A percentile compares a stretch with the other conserved stretches of the same genome.
Conservation (phyloP, 2,797 vertebrate species). For the Thamnophis elegans region DNA sequence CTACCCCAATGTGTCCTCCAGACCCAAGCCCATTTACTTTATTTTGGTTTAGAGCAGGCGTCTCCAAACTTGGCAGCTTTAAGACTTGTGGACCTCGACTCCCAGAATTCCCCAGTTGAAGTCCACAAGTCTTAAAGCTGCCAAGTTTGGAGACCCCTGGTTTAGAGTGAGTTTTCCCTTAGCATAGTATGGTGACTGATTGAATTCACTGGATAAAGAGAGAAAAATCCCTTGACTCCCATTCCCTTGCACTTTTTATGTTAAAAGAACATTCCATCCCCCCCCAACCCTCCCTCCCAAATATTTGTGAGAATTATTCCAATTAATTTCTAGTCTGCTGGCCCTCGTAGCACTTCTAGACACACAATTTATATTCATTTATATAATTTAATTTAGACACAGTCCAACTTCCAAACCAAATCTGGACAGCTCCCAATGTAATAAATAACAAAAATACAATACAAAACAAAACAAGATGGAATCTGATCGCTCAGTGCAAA, state of each 20-base stretch:
- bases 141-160: no score
- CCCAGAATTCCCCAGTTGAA: no score
- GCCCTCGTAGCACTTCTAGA: neutral
- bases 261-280: neutral
- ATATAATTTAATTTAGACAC: neutral
- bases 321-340: neutral
- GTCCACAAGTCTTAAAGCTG: no score
- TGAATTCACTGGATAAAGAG: neutral
- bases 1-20: neutral
- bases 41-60: neutral
- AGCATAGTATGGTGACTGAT: neutral
- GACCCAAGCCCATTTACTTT: neutral
- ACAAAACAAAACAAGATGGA: neutral
- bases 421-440: neutral
- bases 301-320: neutral
- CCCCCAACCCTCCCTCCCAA: neutral
- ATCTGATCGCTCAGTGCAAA: neutral
- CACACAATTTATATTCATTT: neutral
- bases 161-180: neutral
- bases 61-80: no score
- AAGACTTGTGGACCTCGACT: no score
- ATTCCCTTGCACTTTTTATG: neutral
- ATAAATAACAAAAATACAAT: neutral
- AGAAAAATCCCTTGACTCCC: neutral
- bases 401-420: neutral